phyloP scores from a whole-genome alignment of 2,888 invertebrate species.

The Drosophila aldrichi region DNA sequence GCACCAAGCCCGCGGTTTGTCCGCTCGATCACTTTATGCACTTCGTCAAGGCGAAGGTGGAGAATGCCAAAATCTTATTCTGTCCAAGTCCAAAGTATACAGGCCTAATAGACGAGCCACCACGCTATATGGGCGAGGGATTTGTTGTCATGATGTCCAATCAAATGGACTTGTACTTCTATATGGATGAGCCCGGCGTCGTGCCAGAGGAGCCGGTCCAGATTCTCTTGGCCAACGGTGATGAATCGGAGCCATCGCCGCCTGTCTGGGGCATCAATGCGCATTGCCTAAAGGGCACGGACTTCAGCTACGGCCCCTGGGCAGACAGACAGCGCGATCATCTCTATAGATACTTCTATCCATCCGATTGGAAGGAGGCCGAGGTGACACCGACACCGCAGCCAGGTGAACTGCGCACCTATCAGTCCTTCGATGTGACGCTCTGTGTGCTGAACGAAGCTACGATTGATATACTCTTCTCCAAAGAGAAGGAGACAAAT shows the following conservation, averaged over 20 bases:
- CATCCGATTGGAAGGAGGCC: constrained; percentile 93
- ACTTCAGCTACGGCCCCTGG: constrained; percentile 99
- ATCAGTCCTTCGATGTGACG: constrained; percentile 96
- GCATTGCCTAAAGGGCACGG: constrained; percentile 96
- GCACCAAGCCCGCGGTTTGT: constrained; percentile 97
- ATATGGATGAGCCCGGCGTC: constrained; percentile 97
- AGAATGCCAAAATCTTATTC: constrained; percentile 97
- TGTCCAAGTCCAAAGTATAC: constrained; percentile 98
- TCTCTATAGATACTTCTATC: constrained; percentile 98
- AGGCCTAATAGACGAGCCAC: constrained; percentile 97
- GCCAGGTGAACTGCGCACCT: constrained; percentile 94
- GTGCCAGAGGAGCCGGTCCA: constrained; percentile 97
- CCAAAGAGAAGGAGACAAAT: constrained; percentile 96
- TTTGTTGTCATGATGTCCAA: constrained; percentile 98
- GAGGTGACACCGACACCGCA: constrained; percentile 92
- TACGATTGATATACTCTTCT: constrained; percentile 97
- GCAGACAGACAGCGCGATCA: constrained; percentile 98
- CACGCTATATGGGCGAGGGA: constrained; percentile 98
- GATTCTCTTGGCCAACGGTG: constrained; percentile 95
- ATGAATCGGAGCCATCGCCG: constrained; percentile 95
- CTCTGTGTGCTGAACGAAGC: constrained; percentile 96
- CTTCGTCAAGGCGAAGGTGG: constrained; percentile 96
- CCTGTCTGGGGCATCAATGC: constrained; percentile 98
- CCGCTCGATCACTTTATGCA: constrained; percentile 98
- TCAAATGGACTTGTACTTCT: constrained; percentile 97